phyloP scores from a whole-genome alignment of 2,113 vertebrate species.

The Pycnonotus jocosus region DNA sequence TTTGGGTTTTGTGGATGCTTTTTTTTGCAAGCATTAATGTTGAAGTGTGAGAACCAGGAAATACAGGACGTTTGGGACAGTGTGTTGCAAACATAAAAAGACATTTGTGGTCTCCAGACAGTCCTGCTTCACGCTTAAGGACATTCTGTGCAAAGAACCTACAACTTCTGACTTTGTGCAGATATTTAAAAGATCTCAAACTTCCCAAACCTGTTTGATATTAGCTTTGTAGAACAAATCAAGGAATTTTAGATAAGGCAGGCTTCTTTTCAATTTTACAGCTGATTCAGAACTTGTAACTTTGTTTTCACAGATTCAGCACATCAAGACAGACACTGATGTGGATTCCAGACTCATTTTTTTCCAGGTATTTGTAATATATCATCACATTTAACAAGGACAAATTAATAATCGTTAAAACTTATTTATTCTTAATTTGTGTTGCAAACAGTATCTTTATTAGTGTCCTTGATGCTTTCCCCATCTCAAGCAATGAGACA shows the following conservation, averaged over 20 bases:
- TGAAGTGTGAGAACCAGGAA: background rate
- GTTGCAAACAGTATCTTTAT: background rate
- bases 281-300: background rate
- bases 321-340: slow-evolving; percentile 97
- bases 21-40: background rate
- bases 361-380: slow-evolving; percentile 87
- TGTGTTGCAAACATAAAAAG: background rate
- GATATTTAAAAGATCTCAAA: background rate
- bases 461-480: background rate
- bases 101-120: background rate
- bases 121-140: background rate
- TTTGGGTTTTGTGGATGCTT: background rate
- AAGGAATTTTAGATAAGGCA: background rate
- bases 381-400: background rate
- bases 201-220: background rate
- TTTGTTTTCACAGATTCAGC: slow-evolving; percentile 85
- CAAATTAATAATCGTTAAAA: background rate
- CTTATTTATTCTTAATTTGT: background rate
- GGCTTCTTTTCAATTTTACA: background rate
- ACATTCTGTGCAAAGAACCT: background rate
- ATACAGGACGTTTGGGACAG: background rate
- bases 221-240: background rate
- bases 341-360: slow-evolving; percentile 99
- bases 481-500: background rate
- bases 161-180: background rate